Base-by-base conservation (phyloP, 2,888 invertebrate genomes). In the Bruchidius siliquastri region DNA sequence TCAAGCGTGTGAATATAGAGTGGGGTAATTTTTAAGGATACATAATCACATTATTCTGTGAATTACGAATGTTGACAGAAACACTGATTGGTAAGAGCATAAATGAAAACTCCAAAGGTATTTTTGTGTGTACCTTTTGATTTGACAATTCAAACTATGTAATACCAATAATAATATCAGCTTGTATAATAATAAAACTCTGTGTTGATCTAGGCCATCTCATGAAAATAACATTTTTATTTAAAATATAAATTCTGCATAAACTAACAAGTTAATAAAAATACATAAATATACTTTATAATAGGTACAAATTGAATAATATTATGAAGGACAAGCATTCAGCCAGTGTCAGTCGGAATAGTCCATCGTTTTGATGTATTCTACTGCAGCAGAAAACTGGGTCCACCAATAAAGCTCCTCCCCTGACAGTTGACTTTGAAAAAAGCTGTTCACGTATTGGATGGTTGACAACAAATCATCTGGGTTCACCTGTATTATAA, bases 371-470 rank as follows among this genome's bases (percentile, higher is more conserved):
- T 99, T 99, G 84, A 99, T 98, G 88, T 96, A 98, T 87, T 98
- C 97, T 72, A 98, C 96, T 71, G 97, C 97, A 0, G 98, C 94
- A 83, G 95, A 95, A 88, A 99, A 98, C 87, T 98, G 97, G 73
- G 97, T 98, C 99, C 98, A 99, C 94, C 97, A 98, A 88, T 99
- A 99, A 82, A 94, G 93, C 83, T 97, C 96, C 87, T 97, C 97
- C 71, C 98, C 98, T 77, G 90, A 90, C 75, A 98, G 89, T 77
- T 93, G 91, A 78, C 92, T 90, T 74, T 93, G 94, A 83, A 96
- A 96, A 86, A 97, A 96, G 81, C 96, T 96, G 86, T 94, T 94
- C 79, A 99, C 96, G 86, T 97, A 97, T 88, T 99, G 97, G 79
- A 99, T 92, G 30, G 97, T 98, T 18, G 98, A 98, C 74, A 99